Evolutionary conservation across 2,797 vertebrate species (phyloP).

Genomic region (Sebastes paucispinis): DNA sequence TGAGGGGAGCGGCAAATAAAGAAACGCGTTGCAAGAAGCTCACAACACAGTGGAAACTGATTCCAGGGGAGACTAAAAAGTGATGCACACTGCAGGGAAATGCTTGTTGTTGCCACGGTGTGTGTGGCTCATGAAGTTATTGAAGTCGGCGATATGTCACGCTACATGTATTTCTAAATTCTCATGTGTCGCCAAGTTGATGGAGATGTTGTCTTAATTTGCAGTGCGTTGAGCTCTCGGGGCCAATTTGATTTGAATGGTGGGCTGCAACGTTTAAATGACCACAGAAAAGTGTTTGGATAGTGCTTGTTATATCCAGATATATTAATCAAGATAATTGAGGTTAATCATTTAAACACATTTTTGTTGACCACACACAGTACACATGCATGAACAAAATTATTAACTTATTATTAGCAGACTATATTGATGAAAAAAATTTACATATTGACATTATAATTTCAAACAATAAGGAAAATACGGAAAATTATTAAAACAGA

Average conservation of each 20-base stretch:
- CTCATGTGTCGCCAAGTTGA: too few species aligned
- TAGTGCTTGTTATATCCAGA: background rate
- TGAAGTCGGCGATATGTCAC: background rate
- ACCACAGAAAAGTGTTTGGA: background rate
- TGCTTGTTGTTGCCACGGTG: background rate
- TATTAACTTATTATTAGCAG: background rate
- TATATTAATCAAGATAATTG: background rate
- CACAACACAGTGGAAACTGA: too few species aligned
- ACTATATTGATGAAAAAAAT: background rate
- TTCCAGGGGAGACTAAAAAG: background rate
- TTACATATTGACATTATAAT: background rate
- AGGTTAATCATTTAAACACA: background rate
- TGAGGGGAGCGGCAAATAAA: too few species aligned
- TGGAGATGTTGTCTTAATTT: too few species aligned
- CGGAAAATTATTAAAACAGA: background rate
- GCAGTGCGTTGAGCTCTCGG: too few species aligned
- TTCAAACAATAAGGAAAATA: background rate
- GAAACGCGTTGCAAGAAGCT: too few species aligned
- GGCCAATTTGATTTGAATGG: too few species aligned
- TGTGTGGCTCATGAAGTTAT: background rate
- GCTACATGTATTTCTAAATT: too few species aligned
- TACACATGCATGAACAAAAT: background rate
- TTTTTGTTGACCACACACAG: background rate
- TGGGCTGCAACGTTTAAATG: background rate
- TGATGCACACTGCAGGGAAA: background rate